Conservation (phyloP, 2,113 vertebrate species). For the Conger conger region DNA sequence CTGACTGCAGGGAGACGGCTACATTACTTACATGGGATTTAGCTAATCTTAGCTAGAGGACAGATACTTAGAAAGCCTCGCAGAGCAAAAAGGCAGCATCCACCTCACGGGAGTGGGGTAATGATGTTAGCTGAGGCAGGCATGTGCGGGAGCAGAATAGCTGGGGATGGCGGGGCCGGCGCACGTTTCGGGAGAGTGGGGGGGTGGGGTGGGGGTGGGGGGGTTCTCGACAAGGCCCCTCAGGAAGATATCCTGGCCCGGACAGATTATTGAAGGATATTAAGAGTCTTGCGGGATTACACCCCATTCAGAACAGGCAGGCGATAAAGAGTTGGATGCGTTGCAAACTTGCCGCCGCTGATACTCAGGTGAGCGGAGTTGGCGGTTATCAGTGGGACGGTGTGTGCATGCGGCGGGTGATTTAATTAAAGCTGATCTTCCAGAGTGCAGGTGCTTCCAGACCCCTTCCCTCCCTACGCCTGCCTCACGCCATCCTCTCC, state of each 20-base stretch:
- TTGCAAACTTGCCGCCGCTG: constrained; percentile 58
- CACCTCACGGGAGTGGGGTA: constrained; percentile 78
- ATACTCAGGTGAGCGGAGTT: constrained; percentile 65
- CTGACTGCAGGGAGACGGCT: constrained; percentile 81
- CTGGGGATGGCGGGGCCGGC: constrained; percentile 69
- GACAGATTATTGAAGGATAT: constrained; percentile 78
- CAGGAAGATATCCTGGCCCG: constrained; percentile 70
- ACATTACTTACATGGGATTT: constrained; percentile 85
- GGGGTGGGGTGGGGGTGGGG: constrained; percentile 13
- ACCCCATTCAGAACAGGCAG: constrained; percentile 70
- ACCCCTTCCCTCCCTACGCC: constrained; percentile 23
- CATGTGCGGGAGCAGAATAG: constrained; percentile 72
- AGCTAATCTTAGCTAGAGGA: constrained; percentile 84
- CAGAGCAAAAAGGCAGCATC: constrained; percentile 78
- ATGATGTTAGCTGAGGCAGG: constrained; percentile 81
- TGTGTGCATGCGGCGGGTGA: constrained; percentile 55
- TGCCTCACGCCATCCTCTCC: constrained; percentile 26
- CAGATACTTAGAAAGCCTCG: constrained; percentile 82
- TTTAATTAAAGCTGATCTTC: constrained; percentile 61
- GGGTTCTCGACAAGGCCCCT: constrained; percentile 53
- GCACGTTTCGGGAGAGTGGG: constrained; percentile 55
- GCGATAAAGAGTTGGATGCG: constrained; percentile 66
- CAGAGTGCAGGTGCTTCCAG: constrained; percentile 51
- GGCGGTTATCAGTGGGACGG: constrained; percentile 60
- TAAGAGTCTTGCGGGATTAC: constrained; percentile 75